A percentile compares a stretch with the other conserved stretches of the same genome.
phyloP scores from a whole-genome alignment of 2,888 invertebrate species.

The Frankliniella intonsa region DNA sequence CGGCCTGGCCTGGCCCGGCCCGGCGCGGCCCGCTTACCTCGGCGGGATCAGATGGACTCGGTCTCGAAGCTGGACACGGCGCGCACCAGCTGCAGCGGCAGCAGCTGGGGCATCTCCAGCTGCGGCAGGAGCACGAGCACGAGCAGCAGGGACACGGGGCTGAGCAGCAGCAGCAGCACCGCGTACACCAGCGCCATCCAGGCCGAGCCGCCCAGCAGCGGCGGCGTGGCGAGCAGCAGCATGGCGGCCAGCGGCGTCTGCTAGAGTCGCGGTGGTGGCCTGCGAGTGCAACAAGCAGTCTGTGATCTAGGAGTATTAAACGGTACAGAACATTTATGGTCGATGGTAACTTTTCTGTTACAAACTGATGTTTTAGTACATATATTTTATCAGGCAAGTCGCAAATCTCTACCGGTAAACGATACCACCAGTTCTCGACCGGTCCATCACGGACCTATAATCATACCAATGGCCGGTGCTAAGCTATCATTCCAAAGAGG shows the following conservation, averaged over 20 bases:
- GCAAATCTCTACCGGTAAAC: too few relatives aligned
- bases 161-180: slow-evolving; percentile 4
- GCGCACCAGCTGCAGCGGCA: neutral
- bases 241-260: neutral
- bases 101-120: neutral
- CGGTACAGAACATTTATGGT: too few relatives aligned
- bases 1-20: too few relatives aligned
- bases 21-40: neutral
- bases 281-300: too few relatives aligned
- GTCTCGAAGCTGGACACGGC: neutral
- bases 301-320: too few relatives aligned
- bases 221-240: neutral
- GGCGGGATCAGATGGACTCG: neutral
- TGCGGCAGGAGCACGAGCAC: neutral
- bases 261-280: neutral
- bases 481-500: too few relatives aligned
- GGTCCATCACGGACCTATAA: too few relatives aligned
- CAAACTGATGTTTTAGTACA: too few relatives aligned
- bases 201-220: neutral
- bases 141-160: slow-evolving; percentile 7
- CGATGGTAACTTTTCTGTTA: too few relatives aligned
- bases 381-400: too few relatives aligned
- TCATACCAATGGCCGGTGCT: too few relatives aligned
- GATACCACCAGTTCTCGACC: too few relatives aligned
- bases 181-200: neutral